phyloP scores from a whole-genome alignment of 2,888 invertebrate genomes.

The Sepioteuthis lessoniana region DNA sequence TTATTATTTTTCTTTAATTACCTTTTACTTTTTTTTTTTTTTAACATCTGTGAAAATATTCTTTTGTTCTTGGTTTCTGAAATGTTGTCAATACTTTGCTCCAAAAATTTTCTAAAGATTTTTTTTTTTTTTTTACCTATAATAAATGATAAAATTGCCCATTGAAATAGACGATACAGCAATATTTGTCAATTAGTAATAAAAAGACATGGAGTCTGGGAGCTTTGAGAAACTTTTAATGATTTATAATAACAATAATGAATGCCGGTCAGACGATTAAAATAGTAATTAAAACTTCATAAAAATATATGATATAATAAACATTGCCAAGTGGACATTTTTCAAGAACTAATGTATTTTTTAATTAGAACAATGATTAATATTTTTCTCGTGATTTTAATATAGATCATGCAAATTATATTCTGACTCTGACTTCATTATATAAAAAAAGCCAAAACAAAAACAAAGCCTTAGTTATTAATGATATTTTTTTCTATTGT shows the following conservation, averaged over 20 bases:
- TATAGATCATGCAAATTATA: no score
- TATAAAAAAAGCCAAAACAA: no score
- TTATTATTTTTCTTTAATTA: no score
- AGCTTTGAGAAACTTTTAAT: neutral
- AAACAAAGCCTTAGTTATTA: no score
- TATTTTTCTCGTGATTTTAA: no score
- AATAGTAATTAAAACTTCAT: neutral
- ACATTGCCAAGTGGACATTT: no score
- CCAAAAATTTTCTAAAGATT: neutral
- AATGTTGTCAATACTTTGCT: neutral
- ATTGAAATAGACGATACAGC: neutral
- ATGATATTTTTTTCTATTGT: no score
- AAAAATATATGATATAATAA: neutral
- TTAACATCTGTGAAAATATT: neutral
- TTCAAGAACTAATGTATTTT: no score
- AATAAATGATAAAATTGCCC: neutral
- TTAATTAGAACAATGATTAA: no score
- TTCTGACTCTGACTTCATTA: no score
- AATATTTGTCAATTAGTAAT: neutral
- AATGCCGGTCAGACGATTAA: neutral
- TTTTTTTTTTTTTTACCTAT: neutral
- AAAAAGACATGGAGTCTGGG: neutral
- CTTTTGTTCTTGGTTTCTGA: neutral
- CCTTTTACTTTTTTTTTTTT: no score
- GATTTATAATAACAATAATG: conserved; percentile 5